A percentile compares a stretch with the other conserved stretches of the same genome.
Evolutionary conservation across 2,797 vertebrate genomes (phyloP).

Genomic region (Rallus crepitans): DNA sequence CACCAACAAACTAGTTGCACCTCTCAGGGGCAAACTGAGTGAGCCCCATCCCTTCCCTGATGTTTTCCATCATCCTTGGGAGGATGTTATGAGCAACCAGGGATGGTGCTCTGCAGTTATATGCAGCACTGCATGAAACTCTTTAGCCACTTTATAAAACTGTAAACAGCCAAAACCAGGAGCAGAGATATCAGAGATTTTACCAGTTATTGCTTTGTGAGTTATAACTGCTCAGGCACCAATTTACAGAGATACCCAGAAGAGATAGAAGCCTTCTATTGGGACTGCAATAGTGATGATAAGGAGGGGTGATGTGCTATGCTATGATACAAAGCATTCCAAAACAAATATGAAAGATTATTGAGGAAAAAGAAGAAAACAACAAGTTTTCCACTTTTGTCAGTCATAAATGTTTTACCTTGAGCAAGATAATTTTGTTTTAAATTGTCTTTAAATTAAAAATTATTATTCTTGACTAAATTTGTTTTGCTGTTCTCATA

Average conservation of each 20-base stretch:
- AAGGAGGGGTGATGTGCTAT: background rate
- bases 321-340: background rate
- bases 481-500: background rate
- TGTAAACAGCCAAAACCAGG: background rate
- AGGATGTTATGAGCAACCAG: background rate
- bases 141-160: background rate
- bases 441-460: background rate
- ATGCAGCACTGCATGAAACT: background rate
- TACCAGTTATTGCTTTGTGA: background rate
- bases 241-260: background rate
- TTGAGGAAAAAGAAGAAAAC: background rate
- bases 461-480: background rate
- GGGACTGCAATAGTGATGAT: background rate
- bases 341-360: background rate
- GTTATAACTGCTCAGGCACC: background rate
- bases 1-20: background rate
- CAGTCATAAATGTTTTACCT: background rate
- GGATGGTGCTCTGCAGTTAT: background rate
- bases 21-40: background rate
- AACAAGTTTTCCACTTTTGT: background rate
- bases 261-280: background rate
- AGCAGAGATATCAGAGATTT: background rate
- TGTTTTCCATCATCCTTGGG: background rate
- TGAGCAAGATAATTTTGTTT: fast-evolving
- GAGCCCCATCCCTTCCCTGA: background rate